These are phyloP conservation scores for Motacilla tschutschensis DNA, from an alignment of 2,113 vertebrate genomes.

Conservation along the genomic window DNA sequence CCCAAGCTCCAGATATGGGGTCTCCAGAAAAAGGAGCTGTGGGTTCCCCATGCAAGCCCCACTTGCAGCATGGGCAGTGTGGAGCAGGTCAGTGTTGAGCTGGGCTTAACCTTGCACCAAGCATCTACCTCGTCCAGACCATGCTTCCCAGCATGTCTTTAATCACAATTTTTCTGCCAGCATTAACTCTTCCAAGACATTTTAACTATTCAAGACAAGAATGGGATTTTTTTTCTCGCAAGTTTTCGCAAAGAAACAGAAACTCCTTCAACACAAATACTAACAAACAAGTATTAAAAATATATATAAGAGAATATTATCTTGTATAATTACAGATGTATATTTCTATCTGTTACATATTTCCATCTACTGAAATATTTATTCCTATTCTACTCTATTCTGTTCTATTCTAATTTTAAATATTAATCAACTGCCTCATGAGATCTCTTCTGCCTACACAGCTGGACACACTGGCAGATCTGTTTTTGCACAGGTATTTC, in stretches of 20 bases:
- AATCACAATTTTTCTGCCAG: neutral
- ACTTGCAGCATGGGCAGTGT: rapidly evolving
- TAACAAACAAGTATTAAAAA: neutral
- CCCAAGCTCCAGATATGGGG: neutral
- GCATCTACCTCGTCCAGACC: neutral
- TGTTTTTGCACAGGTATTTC: neutral
- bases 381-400: neutral
- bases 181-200: neutral
- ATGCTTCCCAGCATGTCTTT: neutral
- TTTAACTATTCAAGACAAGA: neutral
- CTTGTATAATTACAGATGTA: neutral
- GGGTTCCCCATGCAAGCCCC: rapidly evolving
- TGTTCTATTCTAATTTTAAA: neutral
- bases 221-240: rapidly evolving
- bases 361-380: neutral
- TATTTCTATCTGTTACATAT: neutral
- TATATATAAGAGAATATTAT: neutral
- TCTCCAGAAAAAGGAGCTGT: neutral
- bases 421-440: neutral
- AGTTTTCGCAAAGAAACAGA: neutral
- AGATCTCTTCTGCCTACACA: neutral
- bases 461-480: neutral
- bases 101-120: neutral
- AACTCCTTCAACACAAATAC: neutral
- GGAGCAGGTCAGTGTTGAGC: neutral